Evolutionary conservation across 2,888 invertebrate species (phyloP), one percentile per base, ranked within the genome.

Genomic region (Drosophila lacicola): DNA sequence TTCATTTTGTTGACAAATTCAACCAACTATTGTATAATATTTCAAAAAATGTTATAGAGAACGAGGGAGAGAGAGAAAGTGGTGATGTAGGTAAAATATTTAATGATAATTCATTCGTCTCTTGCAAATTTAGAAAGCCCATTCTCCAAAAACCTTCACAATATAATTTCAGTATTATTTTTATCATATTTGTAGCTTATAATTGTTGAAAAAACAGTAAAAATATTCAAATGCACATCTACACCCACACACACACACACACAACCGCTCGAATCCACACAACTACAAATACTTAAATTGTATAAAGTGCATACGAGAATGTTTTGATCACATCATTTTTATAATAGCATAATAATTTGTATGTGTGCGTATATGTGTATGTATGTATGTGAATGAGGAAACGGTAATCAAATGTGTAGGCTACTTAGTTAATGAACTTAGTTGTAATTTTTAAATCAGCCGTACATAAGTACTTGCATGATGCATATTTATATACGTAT

Each of bases 21-120:
- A 33, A 19, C 53, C 47, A 50, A 63, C 89, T 84, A 61, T 89
- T 88, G 88, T 89, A 84, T 76, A 39, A 77, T 74, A 82, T 88
- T 88, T 84, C 70, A 29, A 47, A 34, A 34, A 13, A 37, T 37
- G 3, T 2, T 36, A 9, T 17, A 10, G 1, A 17, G 33, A 14
- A 6, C 8, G 19, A 55, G 14, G 17, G 8, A 29, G 21, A 13
- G 14, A 29, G n/a, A 34, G 8, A 46, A n/a, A 45, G 39, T 46
- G n/a, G 14, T 17, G 10, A 29, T 8, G 21, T 11, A 44, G 21
- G 11, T 34, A 3, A 46, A 41, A 63, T 63, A 17, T 10, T 10
- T 39, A 33, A 17, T 2, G 9, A 10, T 6, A 19, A 25, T 29
- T 21, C 1, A 11, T 33, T 37, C n/a, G 6, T 14, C n/a, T 51